These are phyloP conservation scores for Eristalis arbustorum DNA, from an alignment of 2,888 invertebrate genomes.

Conservation along the genomic window DNA sequence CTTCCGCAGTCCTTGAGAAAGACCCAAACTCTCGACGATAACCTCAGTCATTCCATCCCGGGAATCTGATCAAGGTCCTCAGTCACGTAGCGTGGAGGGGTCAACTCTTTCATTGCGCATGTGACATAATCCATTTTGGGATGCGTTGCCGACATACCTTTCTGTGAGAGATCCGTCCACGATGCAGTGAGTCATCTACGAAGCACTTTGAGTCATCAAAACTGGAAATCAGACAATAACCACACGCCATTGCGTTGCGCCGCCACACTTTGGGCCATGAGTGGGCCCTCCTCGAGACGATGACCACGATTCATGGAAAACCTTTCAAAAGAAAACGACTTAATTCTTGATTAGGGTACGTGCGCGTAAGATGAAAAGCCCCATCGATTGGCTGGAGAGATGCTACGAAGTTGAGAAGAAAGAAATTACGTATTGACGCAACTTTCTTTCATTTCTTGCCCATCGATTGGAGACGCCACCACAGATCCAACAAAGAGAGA, in stretches of 20 bases:
- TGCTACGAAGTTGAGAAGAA: neutral
- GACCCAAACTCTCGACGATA: neutral
- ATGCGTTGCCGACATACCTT: constrained; percentile 40
- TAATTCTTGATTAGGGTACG: constrained; percentile 10
- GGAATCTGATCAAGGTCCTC: constrained; percentile 18
- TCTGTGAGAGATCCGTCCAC: neutral
- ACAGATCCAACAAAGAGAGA: constrained; percentile 26
- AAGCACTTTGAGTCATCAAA: constrained; percentile 50
- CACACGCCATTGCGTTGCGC: constrained; percentile 1
- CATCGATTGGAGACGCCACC: neutral
- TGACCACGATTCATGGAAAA: constrained; percentile 36
- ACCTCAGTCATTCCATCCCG: neutral
- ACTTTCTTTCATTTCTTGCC: constrained; percentile 46
- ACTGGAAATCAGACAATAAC: neutral
- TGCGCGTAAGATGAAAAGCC: neutral
- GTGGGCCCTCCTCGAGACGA: constrained; percentile 20
- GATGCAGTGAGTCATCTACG: constrained; percentile 46
- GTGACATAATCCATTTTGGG: constrained; percentile 48
- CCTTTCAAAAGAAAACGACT: neutral
- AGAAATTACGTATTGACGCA: constrained; percentile 21
- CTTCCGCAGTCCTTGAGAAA: neutral
- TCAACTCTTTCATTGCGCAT: neutral
- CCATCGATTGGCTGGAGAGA: neutral
- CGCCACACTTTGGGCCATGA: neutral
- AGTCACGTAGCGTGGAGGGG: neutral